phyloP scores from a whole-genome alignment of 1,140 invertebrate species.

The Nasonia vitripennis region DNA sequence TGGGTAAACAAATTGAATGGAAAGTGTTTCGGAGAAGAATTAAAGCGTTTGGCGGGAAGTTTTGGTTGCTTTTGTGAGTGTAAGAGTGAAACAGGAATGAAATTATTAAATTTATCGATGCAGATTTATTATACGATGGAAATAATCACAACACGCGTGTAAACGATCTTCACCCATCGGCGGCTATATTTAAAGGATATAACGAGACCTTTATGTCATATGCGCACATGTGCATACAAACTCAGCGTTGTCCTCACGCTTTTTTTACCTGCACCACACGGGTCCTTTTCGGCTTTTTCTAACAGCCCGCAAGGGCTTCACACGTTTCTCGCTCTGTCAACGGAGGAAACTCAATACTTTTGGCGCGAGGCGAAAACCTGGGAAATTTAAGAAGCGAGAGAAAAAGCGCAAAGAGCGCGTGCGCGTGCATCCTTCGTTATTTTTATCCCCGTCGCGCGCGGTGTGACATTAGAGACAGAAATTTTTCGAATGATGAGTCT shows the following conservation, averaged over 20 bases:
- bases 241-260: not conserved
- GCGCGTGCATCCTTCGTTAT: slow-evolving; percentile 28
- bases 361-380: not conserved
- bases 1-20: not conserved
- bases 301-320: not conserved
- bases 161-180: not conserved
- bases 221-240: not conserved
- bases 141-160: not conserved
- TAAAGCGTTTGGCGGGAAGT: not conserved
- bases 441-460: not conserved
- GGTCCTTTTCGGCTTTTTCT: not conserved
- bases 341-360: slow-evolving; percentile 37
- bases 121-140: not conserved
- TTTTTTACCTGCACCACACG: slow-evolving; percentile 8
- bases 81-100: not conserved
- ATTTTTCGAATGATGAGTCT: not conserved
- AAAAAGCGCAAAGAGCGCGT: slow-evolving; percentile 13
- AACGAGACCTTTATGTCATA: not conserved
- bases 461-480: not conserved
- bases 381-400: slow-evolving; percentile 35
- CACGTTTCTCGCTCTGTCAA: slow-evolving; percentile 11
- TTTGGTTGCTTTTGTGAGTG: not conserved
- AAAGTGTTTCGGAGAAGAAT: not conserved
- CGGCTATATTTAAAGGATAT: not conserved
- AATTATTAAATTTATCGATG: not conserved